Conservation (phyloP, 2,888 invertebrate species). For the Pseudococcus longispinus region DNA sequence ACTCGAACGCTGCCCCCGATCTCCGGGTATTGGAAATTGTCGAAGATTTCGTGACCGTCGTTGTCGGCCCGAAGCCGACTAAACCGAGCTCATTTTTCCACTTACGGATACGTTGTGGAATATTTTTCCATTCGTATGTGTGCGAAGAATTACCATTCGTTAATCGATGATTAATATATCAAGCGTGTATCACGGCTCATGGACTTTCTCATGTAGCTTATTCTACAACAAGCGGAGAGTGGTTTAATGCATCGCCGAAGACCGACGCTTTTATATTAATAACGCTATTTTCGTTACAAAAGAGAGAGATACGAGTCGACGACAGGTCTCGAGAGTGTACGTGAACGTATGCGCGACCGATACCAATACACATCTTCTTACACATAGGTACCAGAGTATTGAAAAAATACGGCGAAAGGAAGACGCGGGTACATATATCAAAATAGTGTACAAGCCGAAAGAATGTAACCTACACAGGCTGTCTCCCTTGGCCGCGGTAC, state of each 20-base stretch:
- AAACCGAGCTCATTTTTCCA: background rate
- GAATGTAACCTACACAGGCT: background rate
- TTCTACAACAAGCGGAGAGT: background rate
- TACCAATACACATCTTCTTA: background rate
- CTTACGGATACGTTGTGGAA: background rate
- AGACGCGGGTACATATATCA: background rate
- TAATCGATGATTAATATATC: conserved; percentile 26
- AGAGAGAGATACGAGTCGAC: background rate
- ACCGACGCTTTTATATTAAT: background rate
- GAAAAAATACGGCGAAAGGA: background rate
- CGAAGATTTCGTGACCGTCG: background rate
- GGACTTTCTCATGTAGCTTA: background rate
- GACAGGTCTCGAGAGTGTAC: background rate
- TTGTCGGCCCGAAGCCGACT: background rate
- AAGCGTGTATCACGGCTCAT: conserved; percentile 18
- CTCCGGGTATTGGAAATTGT: background rate
- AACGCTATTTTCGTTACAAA: background rate
- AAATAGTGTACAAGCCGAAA: background rate
- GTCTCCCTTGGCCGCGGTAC: background rate
- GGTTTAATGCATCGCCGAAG: background rate
- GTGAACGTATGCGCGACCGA: background rate
- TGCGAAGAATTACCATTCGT: conserved; percentile 2
- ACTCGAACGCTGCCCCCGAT: background rate
- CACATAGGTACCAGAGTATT: background rate
- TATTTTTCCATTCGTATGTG: background rate